Evolutionary conservation across 2,113 vertebrate species (phyloP), one percentile per base, ranked within the genome.

Genomic region (Dascyllus trimaculatus): DNA sequence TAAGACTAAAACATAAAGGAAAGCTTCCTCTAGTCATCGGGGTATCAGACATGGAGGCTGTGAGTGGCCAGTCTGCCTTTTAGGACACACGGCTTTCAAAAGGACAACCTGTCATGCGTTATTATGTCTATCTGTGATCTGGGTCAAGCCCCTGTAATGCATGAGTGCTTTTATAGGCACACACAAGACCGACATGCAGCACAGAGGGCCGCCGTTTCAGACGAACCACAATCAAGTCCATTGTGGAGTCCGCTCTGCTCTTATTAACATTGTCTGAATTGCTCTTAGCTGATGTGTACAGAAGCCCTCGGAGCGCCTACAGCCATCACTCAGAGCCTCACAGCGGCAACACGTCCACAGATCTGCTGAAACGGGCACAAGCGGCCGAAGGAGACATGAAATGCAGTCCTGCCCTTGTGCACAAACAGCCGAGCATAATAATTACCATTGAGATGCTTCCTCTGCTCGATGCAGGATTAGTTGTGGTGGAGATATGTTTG

Each of bases 121-220:
- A 90, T 93, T 81, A 91, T 65, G 75, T 93, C 91, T 90, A 53
- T 87, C 80, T 88, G 88, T 89, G 89, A 93, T 93, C 87, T 94
- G 85, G 93, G 93, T 93, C 93, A 92, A 81, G 82, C 81, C 89
- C 88, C 75, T 72, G 80, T 84, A 81, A 88, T 89, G 88, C 89
- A 83, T 88, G 86, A 90, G 81, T 85, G 92, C 74, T 57, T 88
- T 87, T 82, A 85, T 79, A 79, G 77, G 61, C 86, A n/a, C 77
- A 76, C 77, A 72, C 75, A 62, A 76, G 81, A 52, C 58, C 64
- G 0, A 25, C 63, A 54, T 24, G 40, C 80, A 45, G 67, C 73
- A 67, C 75, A 64, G 73, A 63, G 74, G 62, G 53, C 67, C 84
- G 8, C 51, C 24, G 6, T 82, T 89, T 75, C 56, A 25, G 69